These are phyloP conservation scores for Phycodurus eques DNA, from an alignment of 2,113 vertebrate genomes.

Conservation along the genomic window DNA sequence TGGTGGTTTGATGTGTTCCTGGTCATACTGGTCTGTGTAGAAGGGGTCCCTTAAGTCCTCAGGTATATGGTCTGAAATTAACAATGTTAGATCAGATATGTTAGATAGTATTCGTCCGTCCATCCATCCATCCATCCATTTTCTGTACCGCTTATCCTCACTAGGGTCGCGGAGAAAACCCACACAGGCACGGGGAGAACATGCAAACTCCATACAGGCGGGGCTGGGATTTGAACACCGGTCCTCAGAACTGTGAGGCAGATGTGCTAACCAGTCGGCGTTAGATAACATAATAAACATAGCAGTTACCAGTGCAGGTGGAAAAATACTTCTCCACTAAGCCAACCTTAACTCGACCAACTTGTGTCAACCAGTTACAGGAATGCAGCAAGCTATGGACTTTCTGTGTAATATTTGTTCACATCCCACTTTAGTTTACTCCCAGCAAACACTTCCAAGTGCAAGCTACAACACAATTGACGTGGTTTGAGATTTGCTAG, in stretches of 20 bases:
- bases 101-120: no score
- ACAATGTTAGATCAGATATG: background rate
- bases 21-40: conserved; percentile 95
- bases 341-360: background rate
- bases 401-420: conserved; percentile 28
- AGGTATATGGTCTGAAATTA: conserved; percentile 86
- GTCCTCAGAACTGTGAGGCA: no score
- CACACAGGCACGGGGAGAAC: no score
- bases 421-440: conserved; percentile 13
- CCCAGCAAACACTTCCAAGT: conserved; percentile 26
- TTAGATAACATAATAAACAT: background rate
- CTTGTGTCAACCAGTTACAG: conserved; percentile 8
- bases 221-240: no score
- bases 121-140: no score
- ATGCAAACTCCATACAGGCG: no score
- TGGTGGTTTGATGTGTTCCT: conserved; percentile 96
- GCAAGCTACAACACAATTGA: conserved; percentile 33
- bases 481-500: conserved; percentile 15
- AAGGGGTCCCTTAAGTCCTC: conserved; percentile 94
- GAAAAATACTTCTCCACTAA: no score
- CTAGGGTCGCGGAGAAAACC: no score
- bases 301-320: no score
- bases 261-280: no score
- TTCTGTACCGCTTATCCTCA: no score
- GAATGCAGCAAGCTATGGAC: conserved; percentile 3